phyloP scores from a whole-genome alignment of 2,113 vertebrate genomes.

The Calyptommatus sinebrachiatus region DNA sequence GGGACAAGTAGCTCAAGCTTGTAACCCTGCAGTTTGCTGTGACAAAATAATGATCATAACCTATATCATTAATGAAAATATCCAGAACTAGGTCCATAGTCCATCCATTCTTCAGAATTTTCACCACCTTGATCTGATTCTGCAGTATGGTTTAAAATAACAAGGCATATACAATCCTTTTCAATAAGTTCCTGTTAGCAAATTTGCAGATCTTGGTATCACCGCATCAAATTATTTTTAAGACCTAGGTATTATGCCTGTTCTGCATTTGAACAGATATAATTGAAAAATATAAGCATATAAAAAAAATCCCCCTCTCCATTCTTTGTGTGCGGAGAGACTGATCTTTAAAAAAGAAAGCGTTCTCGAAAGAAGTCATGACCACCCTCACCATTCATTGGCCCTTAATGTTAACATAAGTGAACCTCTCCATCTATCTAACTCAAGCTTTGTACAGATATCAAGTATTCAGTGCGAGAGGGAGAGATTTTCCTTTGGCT shows the following conservation, averaged over 20 bases:
- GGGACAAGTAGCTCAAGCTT: no score
- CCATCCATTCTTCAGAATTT: not conserved
- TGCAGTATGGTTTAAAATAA: no score
- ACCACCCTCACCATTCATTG: no score
- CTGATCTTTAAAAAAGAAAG: not conserved
- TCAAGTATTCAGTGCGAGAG: no score
- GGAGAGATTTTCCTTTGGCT: no score
- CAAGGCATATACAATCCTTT: no score
- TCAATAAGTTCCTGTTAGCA: no score
- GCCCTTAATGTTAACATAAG: not conserved
- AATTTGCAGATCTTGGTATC: no score
- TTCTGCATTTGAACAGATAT: not conserved
- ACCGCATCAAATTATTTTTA: no score
- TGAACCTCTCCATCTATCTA: not conserved
- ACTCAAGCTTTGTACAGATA: no score
- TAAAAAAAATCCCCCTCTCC: not conserved
- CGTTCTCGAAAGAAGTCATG: not conserved
- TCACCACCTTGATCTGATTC: not conserved
- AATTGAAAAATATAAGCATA: not conserved
- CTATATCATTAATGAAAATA: not conserved
- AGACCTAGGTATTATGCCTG: not conserved
- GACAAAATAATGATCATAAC: not conserved
- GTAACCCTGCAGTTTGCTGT: not conserved
- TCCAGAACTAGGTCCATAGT: not conserved
- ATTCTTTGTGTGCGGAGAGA: not conserved